Conservation (phyloP, 2,888 invertebrate genomes). For the Atrina japonica region DNA sequence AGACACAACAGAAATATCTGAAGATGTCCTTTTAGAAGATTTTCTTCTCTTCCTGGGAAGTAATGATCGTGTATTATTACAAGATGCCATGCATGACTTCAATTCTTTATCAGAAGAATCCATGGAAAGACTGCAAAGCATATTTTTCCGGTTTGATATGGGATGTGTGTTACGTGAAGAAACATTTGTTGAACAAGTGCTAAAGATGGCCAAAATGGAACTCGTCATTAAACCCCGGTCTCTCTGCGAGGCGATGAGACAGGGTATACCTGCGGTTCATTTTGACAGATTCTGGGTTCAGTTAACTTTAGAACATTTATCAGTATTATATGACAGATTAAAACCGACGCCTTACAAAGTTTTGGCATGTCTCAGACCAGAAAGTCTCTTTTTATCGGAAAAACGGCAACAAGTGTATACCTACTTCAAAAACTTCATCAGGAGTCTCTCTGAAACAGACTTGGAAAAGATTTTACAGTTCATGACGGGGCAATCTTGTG, state of each 20-base stretch:
- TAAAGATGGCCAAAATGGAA: conserved; percentile 43
- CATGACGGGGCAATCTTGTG: conserved; percentile 48
- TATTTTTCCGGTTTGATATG: conserved; percentile 47
- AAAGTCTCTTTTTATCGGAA: conserved; percentile 16
- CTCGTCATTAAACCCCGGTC: conserved; percentile 45
- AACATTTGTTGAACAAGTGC: conserved; percentile 42
- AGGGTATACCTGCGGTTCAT: conserved; percentile 48
- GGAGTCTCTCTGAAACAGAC: conserved; percentile 37
- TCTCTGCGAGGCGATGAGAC: conserved; percentile 43
- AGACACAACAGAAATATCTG: conserved; percentile 47
- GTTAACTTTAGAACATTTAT: conserved; percentile 38
- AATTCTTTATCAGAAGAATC: conserved; percentile 36
- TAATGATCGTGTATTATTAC: conserved; percentile 37
- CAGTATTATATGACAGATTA: conserved; percentile 39
- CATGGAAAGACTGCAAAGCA: conserved; percentile 32
- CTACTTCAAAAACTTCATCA: conserved; percentile 45
- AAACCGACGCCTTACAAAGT: conserved; percentile 47
- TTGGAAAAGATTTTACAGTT: conserved; percentile 49
- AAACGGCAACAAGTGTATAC: conserved; percentile 28
- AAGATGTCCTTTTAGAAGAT: conserved; percentile 43
- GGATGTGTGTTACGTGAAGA: conserved; percentile 34
- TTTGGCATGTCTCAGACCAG: conserved; percentile 42
- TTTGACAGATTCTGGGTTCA: conserved; percentile 47
- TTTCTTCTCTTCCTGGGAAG: conserved; percentile 48
- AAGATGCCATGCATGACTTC: conserved; percentile 37